phyloP scores from a whole-genome alignment of 2,797 vertebrate genomes.

The Scomberomorus guttatus region DNA sequence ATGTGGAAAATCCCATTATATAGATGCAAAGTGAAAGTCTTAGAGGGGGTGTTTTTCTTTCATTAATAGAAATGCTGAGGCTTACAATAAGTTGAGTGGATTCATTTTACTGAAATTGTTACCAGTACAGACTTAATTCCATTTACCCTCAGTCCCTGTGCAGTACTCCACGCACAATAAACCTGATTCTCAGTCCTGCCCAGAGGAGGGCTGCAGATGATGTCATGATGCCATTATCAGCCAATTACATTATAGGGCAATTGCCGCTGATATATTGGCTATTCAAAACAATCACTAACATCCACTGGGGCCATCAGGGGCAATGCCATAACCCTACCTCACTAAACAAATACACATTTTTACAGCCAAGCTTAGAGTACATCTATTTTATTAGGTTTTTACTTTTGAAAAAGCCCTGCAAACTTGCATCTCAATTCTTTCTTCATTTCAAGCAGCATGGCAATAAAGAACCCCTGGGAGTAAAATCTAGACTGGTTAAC shows the following conservation, averaged over 20 bases:
- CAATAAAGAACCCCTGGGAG: slow-evolving; percentile 26
- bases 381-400: slow-evolving; percentile 40
- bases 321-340: slow-evolving; percentile 36
- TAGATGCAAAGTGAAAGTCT: slow-evolving; percentile 59
- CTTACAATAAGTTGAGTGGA: slow-evolving; percentile 70
- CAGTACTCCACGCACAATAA: slow-evolving; percentile 58
- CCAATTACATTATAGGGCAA: slow-evolving; percentile 81
- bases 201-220: slow-evolving; percentile 65
- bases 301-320: slow-evolving; percentile 61
- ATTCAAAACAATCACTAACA: slow-evolving; percentile 78
- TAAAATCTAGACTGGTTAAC: slow-evolving; percentile 35
- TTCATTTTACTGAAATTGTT: slow-evolving; percentile 74
- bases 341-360: slow-evolving; percentile 61
- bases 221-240: slow-evolving; percentile 79
- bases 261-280: slow-evolving; percentile 78
- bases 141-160: slow-evolving; percentile 62
- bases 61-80: slow-evolving; percentile 70
- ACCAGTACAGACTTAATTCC: slow-evolving; percentile 65
- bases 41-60: slow-evolving; percentile 59
- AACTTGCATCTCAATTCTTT: slow-evolving; percentile 14
- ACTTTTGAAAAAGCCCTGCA: slow-evolving; percentile 16
- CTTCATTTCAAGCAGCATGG: not conserved
- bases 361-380: slow-evolving; percentile 38
- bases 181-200: slow-evolving; percentile 56
- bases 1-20: slow-evolving; percentile 64